Evolutionary conservation across 92 coral and sea anemone species (phyloP).

Genomic region (Metridium senile): DNA sequence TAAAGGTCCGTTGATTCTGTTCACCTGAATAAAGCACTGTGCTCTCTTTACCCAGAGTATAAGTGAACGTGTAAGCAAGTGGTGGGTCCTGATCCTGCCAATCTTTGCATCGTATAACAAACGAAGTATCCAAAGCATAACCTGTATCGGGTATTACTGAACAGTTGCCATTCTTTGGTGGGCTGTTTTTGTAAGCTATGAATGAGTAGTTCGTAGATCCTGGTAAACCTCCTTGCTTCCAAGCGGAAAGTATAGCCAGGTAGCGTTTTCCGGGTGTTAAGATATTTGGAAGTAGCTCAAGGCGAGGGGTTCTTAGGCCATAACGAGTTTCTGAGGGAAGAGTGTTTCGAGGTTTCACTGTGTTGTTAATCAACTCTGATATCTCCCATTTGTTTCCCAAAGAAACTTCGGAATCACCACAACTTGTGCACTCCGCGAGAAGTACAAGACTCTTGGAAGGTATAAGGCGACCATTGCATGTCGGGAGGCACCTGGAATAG

Average conservation of each 20-base stretch:
- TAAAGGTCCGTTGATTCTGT: conserved; percentile 18
- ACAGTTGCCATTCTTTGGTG: conserved; percentile 70
- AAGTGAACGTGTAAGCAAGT: conserved; percentile 59
- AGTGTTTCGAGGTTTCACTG: conserved; percentile 12
- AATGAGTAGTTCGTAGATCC: conserved; percentile 42
- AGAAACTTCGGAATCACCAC: conserved; percentile 27
- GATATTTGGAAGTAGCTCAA: conserved; percentile 25
- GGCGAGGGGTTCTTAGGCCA: conserved; percentile 17
- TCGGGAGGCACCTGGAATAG: conserved; percentile 28
- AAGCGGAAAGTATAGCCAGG: conserved; percentile 17
- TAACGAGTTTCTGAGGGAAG: conserved; percentile 32
- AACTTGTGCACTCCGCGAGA: conserved; percentile 25
- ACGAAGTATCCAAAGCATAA: conserved; percentile 55
- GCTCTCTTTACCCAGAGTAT: conserved; percentile 21
- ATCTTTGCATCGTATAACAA: conserved; percentile 55
- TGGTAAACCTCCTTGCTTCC: conserved; percentile 48
- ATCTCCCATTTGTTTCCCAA: conserved; percentile 29
- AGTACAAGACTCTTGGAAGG: conserved; percentile 22
- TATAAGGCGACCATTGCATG: conserved; percentile 30
- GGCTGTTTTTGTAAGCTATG: conserved; percentile 44
- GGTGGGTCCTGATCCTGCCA: conserved; percentile 79
- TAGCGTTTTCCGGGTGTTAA: conserved; percentile 22
- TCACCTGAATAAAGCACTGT: conserved; percentile 42
- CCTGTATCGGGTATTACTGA: conserved; percentile 53
- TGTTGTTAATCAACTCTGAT: conserved; percentile 12